Base-by-base conservation (phyloP, 2,797 vertebrate genomes). In the Caiman crocodilus region DNA sequence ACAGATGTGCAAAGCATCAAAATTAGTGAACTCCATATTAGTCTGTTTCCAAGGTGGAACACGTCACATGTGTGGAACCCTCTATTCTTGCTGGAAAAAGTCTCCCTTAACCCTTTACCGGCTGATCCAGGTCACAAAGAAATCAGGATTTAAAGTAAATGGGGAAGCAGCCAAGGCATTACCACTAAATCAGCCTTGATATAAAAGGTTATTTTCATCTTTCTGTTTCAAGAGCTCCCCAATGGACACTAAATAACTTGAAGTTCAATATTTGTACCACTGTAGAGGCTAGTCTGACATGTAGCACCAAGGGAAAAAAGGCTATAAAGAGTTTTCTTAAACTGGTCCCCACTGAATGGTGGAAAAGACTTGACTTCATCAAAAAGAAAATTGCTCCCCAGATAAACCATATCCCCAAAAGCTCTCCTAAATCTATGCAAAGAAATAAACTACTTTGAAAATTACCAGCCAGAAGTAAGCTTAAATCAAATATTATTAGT, bases 311-410 rank as follows among this genome's bases (percentile, higher is more conserved):
- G 15, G 7, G 1, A 78, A 17, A 17, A 11, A 2, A 14, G 21
- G 21, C 11, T 60, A 26, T 88, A 28, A 87, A 60, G 30, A 67
- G 56, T 85, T 92, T 87, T 90, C 50, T 83, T 79, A 77, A 93
- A 85, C 80, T 83, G 5, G 5, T 59, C 55, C 17, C 83, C 14
- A 71, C 1, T 87, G 60, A 85, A 30, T 59, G 2, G 8, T 76
- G 42, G 58, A 71, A 91, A 91, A 92, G 23, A 35, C 3, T 9
- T 82, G 23, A 79, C 4, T 65, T 9, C 7, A 88, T 79, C 26
- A 83, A 80, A 81, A 93, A 69, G 23, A 87, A 89, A 87, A 92
- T 55, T n/a, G 63, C 14, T 84, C 2, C 11, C 1, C 5, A 55
- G 21, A 64, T 90, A 78, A 86, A 25, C 5, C 50, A 3, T 20